Evolutionary conservation across 2,113 vertebrate species (phyloP).

Genomic region (Ploceus nigricollis): DNA sequence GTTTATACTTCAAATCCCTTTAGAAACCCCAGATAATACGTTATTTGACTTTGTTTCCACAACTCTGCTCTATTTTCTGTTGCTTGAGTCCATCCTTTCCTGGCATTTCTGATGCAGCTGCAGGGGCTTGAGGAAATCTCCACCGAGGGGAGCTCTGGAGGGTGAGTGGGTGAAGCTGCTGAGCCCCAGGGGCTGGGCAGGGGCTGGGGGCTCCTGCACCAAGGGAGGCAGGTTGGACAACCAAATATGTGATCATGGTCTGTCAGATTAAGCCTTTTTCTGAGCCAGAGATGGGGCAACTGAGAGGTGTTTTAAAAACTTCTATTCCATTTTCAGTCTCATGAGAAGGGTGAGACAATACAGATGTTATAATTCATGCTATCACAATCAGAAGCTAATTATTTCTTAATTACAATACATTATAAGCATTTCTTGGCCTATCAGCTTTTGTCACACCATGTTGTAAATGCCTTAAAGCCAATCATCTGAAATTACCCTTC

Average conservation of each 20-base stretch:
- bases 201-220: not conserved
- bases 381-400: too few relatives aligned
- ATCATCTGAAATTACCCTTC: not conserved
- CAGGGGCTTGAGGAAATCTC: not conserved
- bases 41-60: not conserved
- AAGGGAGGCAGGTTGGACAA: fast-evolving
- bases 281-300: not conserved
- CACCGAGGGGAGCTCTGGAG: fast-evolving
- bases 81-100: not conserved
- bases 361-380: not conserved
- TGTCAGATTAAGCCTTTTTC: not conserved
- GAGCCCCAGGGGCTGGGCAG: not conserved
- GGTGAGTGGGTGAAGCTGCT: not conserved
- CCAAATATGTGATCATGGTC: fast-evolving
- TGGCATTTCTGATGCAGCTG: not conserved
- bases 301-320: not conserved
- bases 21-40: not conserved
- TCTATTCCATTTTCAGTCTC: not conserved
- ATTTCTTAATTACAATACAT: not conserved
- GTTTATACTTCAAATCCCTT: not conserved
- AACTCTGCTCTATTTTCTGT: not conserved
- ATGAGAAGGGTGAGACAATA: not conserved
- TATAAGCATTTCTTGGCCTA: not conserved
- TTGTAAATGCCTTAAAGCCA: not conserved
- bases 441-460: not conserved